Conservation (phyloP, 2,113 vertebrate species). For the Psilopogon haemacephalus region DNA sequence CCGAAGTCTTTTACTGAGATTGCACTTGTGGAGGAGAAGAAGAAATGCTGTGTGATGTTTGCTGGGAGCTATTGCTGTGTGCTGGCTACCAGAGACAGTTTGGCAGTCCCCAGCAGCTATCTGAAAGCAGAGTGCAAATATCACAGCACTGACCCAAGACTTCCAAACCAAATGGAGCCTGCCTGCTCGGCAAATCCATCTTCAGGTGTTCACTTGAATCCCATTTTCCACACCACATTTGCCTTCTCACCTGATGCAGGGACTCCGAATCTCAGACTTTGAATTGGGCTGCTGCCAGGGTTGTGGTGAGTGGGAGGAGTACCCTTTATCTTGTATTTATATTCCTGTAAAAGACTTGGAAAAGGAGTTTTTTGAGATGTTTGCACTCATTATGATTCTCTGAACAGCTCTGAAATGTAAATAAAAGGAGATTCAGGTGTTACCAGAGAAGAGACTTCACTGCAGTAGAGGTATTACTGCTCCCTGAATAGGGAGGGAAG, state of each 20-base stretch:
- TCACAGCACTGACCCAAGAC: not conserved
- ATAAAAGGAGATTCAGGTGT: not conserved
- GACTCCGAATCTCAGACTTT: not conserved
- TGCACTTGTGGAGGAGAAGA: not conserved
- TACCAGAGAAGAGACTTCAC: not conserved
- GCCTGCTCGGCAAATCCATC: fast-evolving
- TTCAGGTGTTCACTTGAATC: not conserved
- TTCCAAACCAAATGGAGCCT: not conserved
- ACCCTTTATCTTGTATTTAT: not conserved
- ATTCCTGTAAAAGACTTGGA: not conserved
- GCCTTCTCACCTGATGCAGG: fast-evolving
- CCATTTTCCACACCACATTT: not conserved
- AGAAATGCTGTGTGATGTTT: not conserved
- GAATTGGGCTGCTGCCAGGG: not conserved
- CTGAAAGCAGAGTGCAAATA: conserved; percentile 18
- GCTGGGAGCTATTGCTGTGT: not conserved
- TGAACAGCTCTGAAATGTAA: conserved; percentile 1
- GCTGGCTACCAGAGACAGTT: not conserved
- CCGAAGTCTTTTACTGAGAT: not conserved
- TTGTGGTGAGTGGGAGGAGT: not conserved
- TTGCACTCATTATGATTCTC: not conserved
- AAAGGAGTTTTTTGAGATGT: not conserved
- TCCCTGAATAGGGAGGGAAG: not conserved
- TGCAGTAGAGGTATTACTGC: not conserved
- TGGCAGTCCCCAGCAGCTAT: not conserved